Conservation (phyloP, 1,140 invertebrate species). For the Diorhabda carinulata region DNA sequence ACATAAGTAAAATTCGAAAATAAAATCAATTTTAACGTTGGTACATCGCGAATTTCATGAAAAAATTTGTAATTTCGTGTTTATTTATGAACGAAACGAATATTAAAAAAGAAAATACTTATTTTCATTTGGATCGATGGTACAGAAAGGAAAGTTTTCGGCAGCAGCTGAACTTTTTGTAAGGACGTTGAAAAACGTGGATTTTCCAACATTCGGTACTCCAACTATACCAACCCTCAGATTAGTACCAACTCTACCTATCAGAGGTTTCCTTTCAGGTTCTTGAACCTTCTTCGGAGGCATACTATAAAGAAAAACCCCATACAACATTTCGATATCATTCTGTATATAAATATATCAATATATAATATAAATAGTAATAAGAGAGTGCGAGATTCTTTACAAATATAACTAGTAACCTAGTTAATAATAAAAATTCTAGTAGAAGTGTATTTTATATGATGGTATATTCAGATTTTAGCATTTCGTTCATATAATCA, state of each 20-base stretch:
- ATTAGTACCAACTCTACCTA: slow-evolving; percentile 96
- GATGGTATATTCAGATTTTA: slow-evolving; percentile 27
- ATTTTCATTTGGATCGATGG: slow-evolving; percentile 99
- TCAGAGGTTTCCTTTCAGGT: slow-evolving; percentile 83
- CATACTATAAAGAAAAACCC: slow-evolving; percentile 59
- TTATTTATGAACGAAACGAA: neutral
- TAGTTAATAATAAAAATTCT: neutral
- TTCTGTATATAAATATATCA: no score
- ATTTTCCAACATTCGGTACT: slow-evolving; percentile 96
- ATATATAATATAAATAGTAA: no score
- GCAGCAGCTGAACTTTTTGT: slow-evolving; percentile 94
- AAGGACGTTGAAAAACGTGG: slow-evolving; percentile 98
- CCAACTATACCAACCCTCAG: slow-evolving; percentile 95
- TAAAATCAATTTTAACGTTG: neutral
- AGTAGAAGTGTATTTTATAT: neutral
- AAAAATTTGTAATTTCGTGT: neutral
- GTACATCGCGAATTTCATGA: neutral
- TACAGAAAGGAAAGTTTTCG: slow-evolving; percentile 99
- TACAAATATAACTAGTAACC: no score
- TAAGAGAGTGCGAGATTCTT: no score
- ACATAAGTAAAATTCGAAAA: neutral
- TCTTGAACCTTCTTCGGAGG: slow-evolving; percentile 92
- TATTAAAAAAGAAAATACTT: slow-evolving; percentile 67
- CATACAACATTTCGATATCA: no score
- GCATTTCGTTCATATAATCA: slow-evolving; percentile 40